phyloP scores from a whole-genome alignment of 2,797 vertebrate genomes.

The Sphaeramia orbicularis region DNA sequence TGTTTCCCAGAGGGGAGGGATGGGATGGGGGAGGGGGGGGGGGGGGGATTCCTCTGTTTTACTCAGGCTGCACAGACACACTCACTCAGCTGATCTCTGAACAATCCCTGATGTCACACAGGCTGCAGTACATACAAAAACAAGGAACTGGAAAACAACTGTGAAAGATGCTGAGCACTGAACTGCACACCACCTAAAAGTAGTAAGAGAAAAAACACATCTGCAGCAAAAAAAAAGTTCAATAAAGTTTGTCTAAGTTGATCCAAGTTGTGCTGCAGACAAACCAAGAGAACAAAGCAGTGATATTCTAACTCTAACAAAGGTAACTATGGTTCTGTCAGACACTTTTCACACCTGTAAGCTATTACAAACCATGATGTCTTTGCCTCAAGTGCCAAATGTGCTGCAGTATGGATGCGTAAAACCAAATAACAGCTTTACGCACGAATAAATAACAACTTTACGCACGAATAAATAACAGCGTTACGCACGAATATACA shows the following conservation, averaged over 20 bases:
- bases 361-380: neutral
- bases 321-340: neutral
- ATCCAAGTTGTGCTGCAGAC: neutral
- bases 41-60: constrained; percentile 43
- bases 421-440: too few species aligned
- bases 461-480: too few species aligned
- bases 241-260: neutral
- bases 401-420: too few species aligned
- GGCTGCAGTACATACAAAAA: constrained; percentile 17
- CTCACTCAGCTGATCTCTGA: constrained; percentile 33
- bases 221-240: too few species aligned
- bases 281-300: too few species aligned
- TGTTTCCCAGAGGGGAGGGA: constrained; percentile 33
- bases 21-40: constrained; percentile 17
- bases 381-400: too few species aligned
- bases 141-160: neutral
- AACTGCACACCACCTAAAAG: neutral
- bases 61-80: neutral
- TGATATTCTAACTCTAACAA: too few species aligned
- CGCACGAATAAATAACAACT: too few species aligned
- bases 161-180: neutral
- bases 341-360: neutral
- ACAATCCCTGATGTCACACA: constrained; percentile 32
- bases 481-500: too few species aligned
- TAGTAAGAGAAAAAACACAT: too few species aligned